phyloP scores from a whole-genome alignment of 2,888 invertebrate species.

The Napeogenes sylphis region DNA sequence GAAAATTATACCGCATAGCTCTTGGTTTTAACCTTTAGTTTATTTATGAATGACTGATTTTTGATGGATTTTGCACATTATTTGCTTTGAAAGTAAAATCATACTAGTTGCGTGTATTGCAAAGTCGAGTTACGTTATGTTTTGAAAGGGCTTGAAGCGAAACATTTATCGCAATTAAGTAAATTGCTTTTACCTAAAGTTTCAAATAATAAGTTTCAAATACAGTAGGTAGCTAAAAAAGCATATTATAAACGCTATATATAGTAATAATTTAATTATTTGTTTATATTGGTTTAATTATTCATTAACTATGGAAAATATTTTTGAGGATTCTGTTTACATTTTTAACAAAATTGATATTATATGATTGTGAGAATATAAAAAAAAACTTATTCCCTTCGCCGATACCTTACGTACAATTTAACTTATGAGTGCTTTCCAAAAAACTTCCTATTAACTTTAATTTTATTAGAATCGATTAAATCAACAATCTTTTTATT shows the following conservation, averaged over 20 bases:
- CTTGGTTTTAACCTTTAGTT: conserved; percentile 3
- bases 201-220: conserved; percentile 1
- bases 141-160: neutral
- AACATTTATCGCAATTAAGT: conserved; percentile 5
- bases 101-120: neutral
- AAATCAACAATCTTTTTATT: neutral
- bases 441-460: neutral
- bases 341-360: too few relatives aligned
- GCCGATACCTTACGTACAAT: too few relatives aligned
- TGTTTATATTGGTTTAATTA: neutral
- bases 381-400: too few relatives aligned
- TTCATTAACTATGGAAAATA: neutral
- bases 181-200: neutral
- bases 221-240: neutral
- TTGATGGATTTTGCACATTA: conserved; percentile 4
- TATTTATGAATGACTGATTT: conserved; percentile 6
- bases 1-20: conserved; percentile 5
- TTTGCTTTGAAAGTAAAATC: conserved; percentile 4
- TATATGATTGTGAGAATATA: too few relatives aligned
- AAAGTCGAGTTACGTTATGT: conserved; percentile 4
- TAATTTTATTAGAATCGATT: conserved; percentile 8
- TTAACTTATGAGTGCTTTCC: too few relatives aligned
- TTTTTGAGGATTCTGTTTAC: too few relatives aligned
- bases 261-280: neutral
- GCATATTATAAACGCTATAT: neutral